Base-by-base conservation (phyloP, 2,797 vertebrate species). In the Sarcoramphus papa region DNA sequence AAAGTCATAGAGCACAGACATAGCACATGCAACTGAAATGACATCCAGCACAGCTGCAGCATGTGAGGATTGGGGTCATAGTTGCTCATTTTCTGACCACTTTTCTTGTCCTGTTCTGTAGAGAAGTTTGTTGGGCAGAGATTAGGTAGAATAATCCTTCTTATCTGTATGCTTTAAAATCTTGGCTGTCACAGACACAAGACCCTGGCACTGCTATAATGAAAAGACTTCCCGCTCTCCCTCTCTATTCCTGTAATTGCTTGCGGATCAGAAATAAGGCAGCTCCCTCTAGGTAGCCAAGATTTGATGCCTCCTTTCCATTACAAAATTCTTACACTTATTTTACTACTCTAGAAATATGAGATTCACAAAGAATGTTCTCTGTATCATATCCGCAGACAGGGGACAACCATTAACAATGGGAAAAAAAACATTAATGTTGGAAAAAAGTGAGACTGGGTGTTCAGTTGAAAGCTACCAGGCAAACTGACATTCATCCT, bases 81-180 rank as follows among this genome's bases (percentile, higher is more conserved):
- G 14, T 9, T 78, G 57, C 35, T 85, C 47, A 24, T 62, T 68
- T 96, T 97, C 72, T 88, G 43, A 90, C 57, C 33, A 37, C 31
- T 94, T 93, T 86, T 85, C 47, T 89, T 45, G 25, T 80, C 12
- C 67, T 91, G 10, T 40, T 95, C 37, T 63, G 48, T 82, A 53
- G 13, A 50, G 45, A 80, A 70, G 48, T 75, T 91, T 35, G 10
- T 68, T 88, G 57, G 56, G 24, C 22, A 41, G 33, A 4, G 54
- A 92, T 90, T 92, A 56, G 14, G 37, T 35, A 67, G 28, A 85
- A 68, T 88, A 91, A 92, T 80, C 30, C 69, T 85, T 69, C 33
- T 91, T 74, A 78, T 40, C 76, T 62, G 21, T 74, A 53, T 47
- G 40, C n/a, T 89, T 87, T 92, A 75, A 91, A 85, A 86, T 53